phyloP scores from a whole-genome alignment of 2,113 vertebrate genomes.

The Gnathonemus echidnorhynchus region DNA sequence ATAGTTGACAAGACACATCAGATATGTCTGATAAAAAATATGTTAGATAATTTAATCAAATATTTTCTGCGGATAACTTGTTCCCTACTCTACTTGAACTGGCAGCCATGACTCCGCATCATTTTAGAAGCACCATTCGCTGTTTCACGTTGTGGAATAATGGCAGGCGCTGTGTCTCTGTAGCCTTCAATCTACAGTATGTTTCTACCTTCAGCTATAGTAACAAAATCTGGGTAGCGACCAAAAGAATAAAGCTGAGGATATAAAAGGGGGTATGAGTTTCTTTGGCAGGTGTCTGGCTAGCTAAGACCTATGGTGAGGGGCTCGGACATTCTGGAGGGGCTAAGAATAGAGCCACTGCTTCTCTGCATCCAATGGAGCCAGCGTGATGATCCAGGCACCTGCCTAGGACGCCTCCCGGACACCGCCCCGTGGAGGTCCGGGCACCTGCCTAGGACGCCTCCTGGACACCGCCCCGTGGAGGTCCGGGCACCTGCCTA shows the following conservation, averaged over 20 bases:
- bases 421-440: background rate
- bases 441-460: no score
- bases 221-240: background rate
- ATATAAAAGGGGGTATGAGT: background rate
- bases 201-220: background rate
- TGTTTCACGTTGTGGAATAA: background rate
- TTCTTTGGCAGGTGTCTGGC: background rate
- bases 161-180: background rate
- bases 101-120: background rate
- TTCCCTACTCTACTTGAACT: background rate
- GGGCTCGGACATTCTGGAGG: background rate
- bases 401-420: no score
- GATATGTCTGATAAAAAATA: background rate
- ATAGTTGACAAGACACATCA: background rate
- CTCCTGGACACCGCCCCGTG: no score
- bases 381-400: background rate
- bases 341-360: background rate
- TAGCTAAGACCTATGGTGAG: background rate
- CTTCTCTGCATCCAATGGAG: background rate
- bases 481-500: no score
- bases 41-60: background rate
- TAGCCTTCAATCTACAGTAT: background rate
- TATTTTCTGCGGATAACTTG: background rate
- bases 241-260: background rate
- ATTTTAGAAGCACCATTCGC: background rate